phyloP scores from a whole-genome alignment of 1,140 invertebrate species.

The Oncopeltus fasciatus region DNA sequence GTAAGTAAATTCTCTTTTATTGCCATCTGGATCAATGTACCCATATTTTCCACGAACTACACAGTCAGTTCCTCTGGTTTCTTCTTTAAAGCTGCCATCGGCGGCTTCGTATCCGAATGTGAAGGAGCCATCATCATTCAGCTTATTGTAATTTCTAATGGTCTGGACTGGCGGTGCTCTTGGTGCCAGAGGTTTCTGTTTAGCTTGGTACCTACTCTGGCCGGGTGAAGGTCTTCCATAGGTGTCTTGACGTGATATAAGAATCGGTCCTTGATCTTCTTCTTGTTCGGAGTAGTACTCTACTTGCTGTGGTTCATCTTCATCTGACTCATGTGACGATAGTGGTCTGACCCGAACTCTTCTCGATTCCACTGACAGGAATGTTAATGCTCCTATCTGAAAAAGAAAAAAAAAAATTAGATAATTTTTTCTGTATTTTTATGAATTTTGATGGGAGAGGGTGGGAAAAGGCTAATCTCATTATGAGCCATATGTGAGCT shows the following conservation, averaged over 20 bases:
- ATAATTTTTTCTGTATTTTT: background rate
- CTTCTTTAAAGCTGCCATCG: slow-evolving; percentile 79
- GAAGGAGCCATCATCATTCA: slow-evolving; percentile 71
- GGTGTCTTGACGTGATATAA: slow-evolving; percentile 22
- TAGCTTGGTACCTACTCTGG: slow-evolving; percentile 15
- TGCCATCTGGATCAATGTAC: slow-evolving; percentile 75
- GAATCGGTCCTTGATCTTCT: slow-evolving; percentile 25
- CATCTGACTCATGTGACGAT: slow-evolving; percentile 25
- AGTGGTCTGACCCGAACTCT: slow-evolving; percentile 19
- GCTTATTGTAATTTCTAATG: slow-evolving; percentile 64
- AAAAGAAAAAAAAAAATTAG: background rate
- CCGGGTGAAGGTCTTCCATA: slow-evolving; percentile 22
- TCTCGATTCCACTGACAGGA: slow-evolving; percentile 1
- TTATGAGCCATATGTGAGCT: too few species aligned
- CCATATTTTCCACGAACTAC: slow-evolving; percentile 77
- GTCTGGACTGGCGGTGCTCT: slow-evolving; percentile 60
- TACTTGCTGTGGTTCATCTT: slow-evolving; percentile 20
- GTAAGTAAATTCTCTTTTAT: slow-evolving; percentile 75
- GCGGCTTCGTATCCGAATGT: slow-evolving; percentile 78
- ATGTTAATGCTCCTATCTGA: background rate
- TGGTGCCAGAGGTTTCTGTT: slow-evolving; percentile 31
- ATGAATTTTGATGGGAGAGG: too few species aligned
- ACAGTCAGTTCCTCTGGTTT: slow-evolving; percentile 70
- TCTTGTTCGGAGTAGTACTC: slow-evolving; percentile 29
- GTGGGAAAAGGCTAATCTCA: too few species aligned